Conservation (phyloP, 30 jellyfish, hydroid and myxozoan species). For the Turritopsis rubra region DNA sequence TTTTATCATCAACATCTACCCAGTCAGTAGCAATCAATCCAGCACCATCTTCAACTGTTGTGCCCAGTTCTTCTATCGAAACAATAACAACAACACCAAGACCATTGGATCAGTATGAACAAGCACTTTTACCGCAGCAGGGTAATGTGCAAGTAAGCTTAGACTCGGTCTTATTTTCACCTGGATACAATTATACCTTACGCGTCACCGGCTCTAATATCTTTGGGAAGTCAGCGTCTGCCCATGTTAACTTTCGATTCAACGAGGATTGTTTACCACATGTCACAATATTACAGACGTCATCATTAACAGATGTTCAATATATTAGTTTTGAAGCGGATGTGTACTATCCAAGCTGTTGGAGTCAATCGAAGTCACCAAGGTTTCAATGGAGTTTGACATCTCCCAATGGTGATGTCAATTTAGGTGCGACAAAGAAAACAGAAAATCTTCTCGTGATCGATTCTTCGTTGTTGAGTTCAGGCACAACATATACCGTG, state of each 20-base stretch:
- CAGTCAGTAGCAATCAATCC: neutral
- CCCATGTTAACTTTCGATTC: neutral
- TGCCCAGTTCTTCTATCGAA: neutral
- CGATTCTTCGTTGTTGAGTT: neutral
- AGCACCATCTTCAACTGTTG: neutral
- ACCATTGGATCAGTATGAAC: neutral
- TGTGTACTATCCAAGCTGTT: conserved; percentile 8
- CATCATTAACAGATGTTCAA: neutral
- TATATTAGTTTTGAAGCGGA: neutral
- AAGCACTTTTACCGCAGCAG: neutral
- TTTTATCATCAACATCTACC: neutral
- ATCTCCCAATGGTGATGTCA: neutral
- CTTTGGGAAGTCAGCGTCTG: neutral
- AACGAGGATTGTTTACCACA: neutral
- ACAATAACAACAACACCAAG: neutral
- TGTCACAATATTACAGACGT: neutral
- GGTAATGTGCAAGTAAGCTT: neutral
- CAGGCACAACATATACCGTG: neutral
- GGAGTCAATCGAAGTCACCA: neutral
- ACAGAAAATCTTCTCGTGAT: neutral
- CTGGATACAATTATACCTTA: neutral
- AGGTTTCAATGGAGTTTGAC: neutral
- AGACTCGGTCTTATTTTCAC: neutral
- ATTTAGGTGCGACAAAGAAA: neutral
- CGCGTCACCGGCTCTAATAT: neutral